Percentiles rank a stretch among this genome's conserved stretches.
phyloP scores from a whole-genome alignment of 2,888 invertebrate species.

The Epinotia bilunana region DNA sequence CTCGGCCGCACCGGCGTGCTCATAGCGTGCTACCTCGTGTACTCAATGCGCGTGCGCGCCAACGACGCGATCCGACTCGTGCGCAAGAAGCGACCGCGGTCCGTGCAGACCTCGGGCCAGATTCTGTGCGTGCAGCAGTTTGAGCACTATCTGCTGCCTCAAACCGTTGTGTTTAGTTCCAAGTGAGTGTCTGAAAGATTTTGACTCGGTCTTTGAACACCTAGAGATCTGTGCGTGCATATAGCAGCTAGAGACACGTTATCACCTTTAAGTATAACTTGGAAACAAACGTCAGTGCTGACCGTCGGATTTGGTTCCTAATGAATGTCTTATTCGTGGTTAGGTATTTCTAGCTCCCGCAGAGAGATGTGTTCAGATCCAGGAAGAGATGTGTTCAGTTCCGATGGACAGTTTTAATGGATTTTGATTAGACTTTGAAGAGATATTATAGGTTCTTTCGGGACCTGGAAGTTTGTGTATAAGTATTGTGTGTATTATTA shows the following conservation, averaged over 20 bases:
- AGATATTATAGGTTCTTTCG: conserved; percentile 84
- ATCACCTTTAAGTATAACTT: too few species aligned
- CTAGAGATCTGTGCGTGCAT: conserved; percentile 81
- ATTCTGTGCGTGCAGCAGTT: conserved; percentile 92
- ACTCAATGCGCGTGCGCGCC: conserved; percentile 89
- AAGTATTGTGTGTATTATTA: neutral
- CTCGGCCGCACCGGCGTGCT: conserved; percentile 94
- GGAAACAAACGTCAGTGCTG: too few species aligned
- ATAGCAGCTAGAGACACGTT: conserved; percentile 87
- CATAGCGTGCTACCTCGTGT: conserved; percentile 94
- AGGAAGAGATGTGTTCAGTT: conserved; percentile 87
- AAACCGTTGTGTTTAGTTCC: conserved; percentile 89
- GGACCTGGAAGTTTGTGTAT: conserved; percentile 85
- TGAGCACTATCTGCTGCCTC: conserved; percentile 90
- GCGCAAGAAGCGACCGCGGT: conserved; percentile 89
- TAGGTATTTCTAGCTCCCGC: conserved; percentile 88
- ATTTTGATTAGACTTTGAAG: too few species aligned
- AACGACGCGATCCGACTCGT: conserved; percentile 92
- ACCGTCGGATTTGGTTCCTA: too few species aligned
- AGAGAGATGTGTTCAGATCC: too few species aligned
- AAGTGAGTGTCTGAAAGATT: conserved; percentile 76
- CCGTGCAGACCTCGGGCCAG: conserved; percentile 93
- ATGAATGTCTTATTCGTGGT: too few species aligned
- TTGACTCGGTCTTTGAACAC: conserved; percentile 89
- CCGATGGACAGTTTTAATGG: conserved; percentile 58